phyloP scores from a whole-genome alignment of 2,113 vertebrate species.

The Macrotus californicus region DNA sequence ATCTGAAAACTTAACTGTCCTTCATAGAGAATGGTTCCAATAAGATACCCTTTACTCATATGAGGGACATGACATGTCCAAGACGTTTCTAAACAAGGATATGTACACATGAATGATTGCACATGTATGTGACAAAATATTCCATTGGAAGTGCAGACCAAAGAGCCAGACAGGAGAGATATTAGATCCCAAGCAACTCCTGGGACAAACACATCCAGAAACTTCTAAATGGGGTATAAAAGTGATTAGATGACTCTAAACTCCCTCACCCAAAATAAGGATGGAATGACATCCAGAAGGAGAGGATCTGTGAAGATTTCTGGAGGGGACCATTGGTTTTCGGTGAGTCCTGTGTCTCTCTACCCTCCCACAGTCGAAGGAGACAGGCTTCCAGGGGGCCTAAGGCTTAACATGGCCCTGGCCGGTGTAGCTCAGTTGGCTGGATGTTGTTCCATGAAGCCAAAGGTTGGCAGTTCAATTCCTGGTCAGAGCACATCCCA shows the following conservation, averaged over 20 bases:
- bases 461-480: too few relatives aligned
- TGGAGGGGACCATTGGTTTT: not conserved
- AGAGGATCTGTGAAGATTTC: not conserved
- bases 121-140: not conserved
- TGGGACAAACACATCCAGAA: not conserved
- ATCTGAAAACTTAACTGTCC: not conserved
- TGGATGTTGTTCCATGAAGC: fast-evolving
- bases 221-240: not conserved
- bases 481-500: too few relatives aligned
- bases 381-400: not conserved
- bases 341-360: not conserved
- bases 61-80: too few relatives aligned
- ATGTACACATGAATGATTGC: not conserved
- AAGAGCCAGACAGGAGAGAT: not conserved
- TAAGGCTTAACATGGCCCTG: not conserved
- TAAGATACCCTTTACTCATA: not conserved
- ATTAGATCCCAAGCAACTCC: not conserved
- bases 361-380: not conserved
- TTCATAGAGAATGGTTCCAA: not conserved
- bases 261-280: not conserved
- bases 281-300: not conserved
- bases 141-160: not conserved
- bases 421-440: too few relatives aligned
- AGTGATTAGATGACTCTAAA: not conserved
- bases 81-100: not conserved